These are phyloP conservation scores for Podarcis lilfordi DNA, from an alignment of 2,797 vertebrate species.

Conservation along the genomic window DNA sequence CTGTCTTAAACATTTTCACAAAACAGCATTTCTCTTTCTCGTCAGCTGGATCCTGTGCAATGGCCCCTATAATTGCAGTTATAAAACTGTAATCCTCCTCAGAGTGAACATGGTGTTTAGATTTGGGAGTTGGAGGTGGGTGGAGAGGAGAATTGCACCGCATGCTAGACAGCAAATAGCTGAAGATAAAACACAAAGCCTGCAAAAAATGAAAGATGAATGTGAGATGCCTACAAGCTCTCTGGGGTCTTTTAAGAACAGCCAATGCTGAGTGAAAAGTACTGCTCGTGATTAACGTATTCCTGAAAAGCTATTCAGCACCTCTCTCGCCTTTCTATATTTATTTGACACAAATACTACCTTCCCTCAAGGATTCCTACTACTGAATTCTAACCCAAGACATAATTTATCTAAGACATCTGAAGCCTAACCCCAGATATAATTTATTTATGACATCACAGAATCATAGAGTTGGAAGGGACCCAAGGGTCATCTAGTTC, in stretches of 20 bases:
- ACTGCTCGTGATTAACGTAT: not conserved
- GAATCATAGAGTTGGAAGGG: too few relatives aligned
- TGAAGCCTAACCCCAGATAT: too few relatives aligned
- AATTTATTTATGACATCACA: too few relatives aligned
- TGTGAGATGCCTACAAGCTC: not conserved
- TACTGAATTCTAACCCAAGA: not conserved
- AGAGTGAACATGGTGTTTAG: not conserved
- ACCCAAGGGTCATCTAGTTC: too few relatives aligned
- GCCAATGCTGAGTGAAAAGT: not conserved
- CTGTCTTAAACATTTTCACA: not conserved
- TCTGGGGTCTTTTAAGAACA: not conserved
- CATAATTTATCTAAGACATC: not conserved
- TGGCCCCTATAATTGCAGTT: not conserved
- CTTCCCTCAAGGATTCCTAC: not conserved
- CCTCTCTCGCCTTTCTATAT: not conserved
- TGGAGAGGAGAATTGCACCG: not conserved
- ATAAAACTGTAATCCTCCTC: not conserved
- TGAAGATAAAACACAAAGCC: not conserved
- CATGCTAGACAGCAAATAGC: not conserved
- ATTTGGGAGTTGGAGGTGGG: not conserved
- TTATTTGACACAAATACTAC: constrained; percentile 2
- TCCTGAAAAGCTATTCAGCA: not conserved
- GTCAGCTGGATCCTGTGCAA: not conserved
- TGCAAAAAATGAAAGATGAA: constrained; percentile 2
- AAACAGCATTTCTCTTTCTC: not conserved